Evolutionary conservation across 1,140 invertebrate genomes (phyloP).

Genomic region (Tetraneura akinire): DNA sequence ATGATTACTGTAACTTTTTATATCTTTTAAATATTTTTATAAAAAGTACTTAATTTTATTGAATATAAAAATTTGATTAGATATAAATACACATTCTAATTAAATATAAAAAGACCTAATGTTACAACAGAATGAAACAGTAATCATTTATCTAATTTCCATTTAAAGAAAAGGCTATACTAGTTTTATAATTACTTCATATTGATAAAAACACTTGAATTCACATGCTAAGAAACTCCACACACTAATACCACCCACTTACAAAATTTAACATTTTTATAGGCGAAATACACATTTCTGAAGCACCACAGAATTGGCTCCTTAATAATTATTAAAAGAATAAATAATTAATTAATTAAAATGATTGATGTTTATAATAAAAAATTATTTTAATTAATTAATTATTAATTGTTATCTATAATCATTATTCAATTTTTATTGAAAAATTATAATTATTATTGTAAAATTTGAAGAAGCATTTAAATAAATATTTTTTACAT

Average conservation of each 20-base stretch:
- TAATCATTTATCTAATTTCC: slow-evolving; percentile 7
- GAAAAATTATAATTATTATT: too few species aligned
- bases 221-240: slow-evolving; percentile 44
- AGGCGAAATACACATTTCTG: slow-evolving; percentile 45
- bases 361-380: too few species aligned
- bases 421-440: too few species aligned
- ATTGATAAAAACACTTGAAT: slow-evolving; percentile 36
- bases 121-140: slow-evolving; percentile 2
- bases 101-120: not conserved
- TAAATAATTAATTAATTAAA: not conserved
- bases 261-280: slow-evolving; percentile 49
- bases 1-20: slow-evolving; percentile 16
- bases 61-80: not conserved
- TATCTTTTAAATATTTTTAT: too few species aligned
- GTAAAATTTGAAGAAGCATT: too few species aligned
- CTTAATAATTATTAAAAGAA: slow-evolving; percentile 40
- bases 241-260: slow-evolving; percentile 35
- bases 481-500: too few species aligned
- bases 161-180: slow-evolving; percentile 17
- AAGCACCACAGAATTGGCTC: slow-evolving; percentile 46
- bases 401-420: too few species aligned
- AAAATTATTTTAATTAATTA: too few species aligned
- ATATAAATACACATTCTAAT: not conserved
- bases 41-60: too few species aligned
- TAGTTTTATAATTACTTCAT: slow-evolving; percentile 24